These are phyloP conservation scores for Xanthorhoe spadicearia DNA, from an alignment of 2,888 invertebrate genomes.

Conservation along the genomic window DNA sequence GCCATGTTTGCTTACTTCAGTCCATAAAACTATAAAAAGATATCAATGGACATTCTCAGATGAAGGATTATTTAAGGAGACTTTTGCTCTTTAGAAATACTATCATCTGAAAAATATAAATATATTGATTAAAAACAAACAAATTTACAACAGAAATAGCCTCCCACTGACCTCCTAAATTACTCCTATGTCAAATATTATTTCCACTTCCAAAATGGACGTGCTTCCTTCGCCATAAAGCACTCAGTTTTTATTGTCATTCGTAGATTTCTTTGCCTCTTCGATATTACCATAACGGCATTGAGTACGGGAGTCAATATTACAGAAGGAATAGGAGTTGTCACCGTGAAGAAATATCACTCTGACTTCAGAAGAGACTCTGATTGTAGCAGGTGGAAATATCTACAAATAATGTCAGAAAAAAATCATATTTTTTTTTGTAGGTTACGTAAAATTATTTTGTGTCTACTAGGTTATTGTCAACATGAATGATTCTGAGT, in stretches of 20 bases:
- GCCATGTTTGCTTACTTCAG: too few relatives aligned
- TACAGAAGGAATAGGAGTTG: constrained; percentile 4
- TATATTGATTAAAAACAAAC: not conserved
- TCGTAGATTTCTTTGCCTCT: constrained; percentile 38
- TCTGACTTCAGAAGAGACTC: not conserved
- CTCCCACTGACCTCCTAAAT: constrained; percentile 22
- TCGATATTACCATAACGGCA: constrained; percentile 45
- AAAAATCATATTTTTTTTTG: too few relatives aligned
- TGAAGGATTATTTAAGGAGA: too few relatives aligned
- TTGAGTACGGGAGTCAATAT: constrained; percentile 48
- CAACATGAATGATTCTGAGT: too few relatives aligned
- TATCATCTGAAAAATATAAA: too few relatives aligned
- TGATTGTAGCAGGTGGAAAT: not conserved
- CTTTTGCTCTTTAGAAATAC: too few relatives aligned
- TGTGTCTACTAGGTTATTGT: too few relatives aligned
- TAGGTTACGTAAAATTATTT: too few relatives aligned
- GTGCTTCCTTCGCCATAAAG: constrained; percentile 36
- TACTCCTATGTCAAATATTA: constrained; percentile 23
- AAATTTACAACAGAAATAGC: not conserved
- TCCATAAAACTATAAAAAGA: too few relatives aligned
- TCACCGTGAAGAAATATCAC: constrained; percentile 2
- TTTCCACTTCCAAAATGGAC: constrained; percentile 23
- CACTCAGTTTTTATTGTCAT: constrained; percentile 40
- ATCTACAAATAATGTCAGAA: too few relatives aligned
- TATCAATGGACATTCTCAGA: too few relatives aligned